Base-by-base conservation (phyloP, 2,797 vertebrate species). In the Thalassophryne amazonica region DNA sequence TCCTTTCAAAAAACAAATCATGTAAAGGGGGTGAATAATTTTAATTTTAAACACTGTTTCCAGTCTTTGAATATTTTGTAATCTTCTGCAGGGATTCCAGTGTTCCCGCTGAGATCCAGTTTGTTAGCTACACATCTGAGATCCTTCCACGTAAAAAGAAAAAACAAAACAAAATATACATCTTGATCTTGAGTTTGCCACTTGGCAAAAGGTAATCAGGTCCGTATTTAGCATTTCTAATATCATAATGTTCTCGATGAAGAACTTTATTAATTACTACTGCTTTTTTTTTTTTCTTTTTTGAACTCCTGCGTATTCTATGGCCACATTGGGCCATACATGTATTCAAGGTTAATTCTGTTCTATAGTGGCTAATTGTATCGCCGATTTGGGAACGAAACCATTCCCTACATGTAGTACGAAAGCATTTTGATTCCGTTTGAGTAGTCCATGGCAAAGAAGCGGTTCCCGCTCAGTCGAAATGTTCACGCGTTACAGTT, bases 161-260 rank as follows among this genome's bases (percentile, higher is more conserved):
- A n/a, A n/a, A n/a, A n/a, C 80, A 81, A 83, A 89, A 92, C 89
- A 93, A 89, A 91, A 93, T 93, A 92, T 93, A 92, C 90, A 92
- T 86, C 81, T 88, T 81, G 83, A 88, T 87, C 84, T 84, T 77
- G 81, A 27, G 56, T 88, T 85, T 81, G 80, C 79, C 85, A 83
- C 87, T 85, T 75, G 76, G 86, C 15, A 54, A 63, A 73, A 88
- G 92, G 88, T 81, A 33, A 52, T 70, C 49, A 53, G 6, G 46
- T 73, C 62, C 49, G 54, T 71, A 53, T 76, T 70, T 65, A 66
- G 60, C 46, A 45, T 69, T 68, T 78, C 73, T 86, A 81, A 55
- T 52, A 64, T 76, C 48, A 77, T 66, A 58, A 78, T 77, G 72
- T 36, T 55, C 45, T 73, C 62, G 69, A 83, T 81, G 73, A 65